Conservation (phyloP, 2,888 invertebrate genomes). For the Brachypalpus laphriformis region DNA sequence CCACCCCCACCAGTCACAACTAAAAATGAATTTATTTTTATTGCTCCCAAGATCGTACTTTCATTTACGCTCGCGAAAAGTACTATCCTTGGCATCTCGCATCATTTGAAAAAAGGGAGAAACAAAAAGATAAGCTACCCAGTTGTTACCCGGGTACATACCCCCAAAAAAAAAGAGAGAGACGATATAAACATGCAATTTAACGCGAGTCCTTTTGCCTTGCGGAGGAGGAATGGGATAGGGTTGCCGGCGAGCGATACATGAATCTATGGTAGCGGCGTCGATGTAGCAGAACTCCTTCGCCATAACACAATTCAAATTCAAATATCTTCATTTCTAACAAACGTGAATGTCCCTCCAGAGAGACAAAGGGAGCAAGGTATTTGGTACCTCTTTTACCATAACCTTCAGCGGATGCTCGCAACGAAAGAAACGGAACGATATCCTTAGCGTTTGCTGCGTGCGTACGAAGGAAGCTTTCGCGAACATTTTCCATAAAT, state of each 20-base stretch:
- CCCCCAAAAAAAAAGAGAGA: slow-evolving; percentile 25
- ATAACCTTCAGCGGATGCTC: slow-evolving; percentile 31
- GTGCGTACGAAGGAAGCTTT: slow-evolving; percentile 41
- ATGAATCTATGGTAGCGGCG: background rate
- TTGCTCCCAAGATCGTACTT: slow-evolving; percentile 73
- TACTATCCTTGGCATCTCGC: slow-evolving; percentile 53
- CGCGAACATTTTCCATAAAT: slow-evolving; percentile 68
- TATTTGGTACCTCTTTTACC: slow-evolving; percentile 35
- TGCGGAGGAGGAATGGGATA: background rate
- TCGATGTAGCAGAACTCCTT: slow-evolving; percentile 15
- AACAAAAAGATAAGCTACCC: slow-evolving; percentile 66
- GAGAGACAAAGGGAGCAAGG: slow-evolving; percentile 56
- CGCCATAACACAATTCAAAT: slow-evolving; percentile 68
- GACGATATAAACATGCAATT: slow-evolving; percentile 70
- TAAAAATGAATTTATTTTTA: slow-evolving; percentile 74
- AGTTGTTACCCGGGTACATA: slow-evolving; percentile 1
- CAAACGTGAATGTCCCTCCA: slow-evolving; percentile 65
- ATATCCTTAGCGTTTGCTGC: slow-evolving; percentile 31
- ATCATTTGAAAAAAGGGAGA: slow-evolving; percentile 36
- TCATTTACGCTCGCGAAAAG: slow-evolving; percentile 70
- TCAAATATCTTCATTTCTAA: slow-evolving; percentile 68
- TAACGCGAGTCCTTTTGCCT: slow-evolving; percentile 63
- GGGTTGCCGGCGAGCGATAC: background rate
- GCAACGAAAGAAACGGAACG: background rate
- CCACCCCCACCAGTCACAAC: slow-evolving; percentile 36